These are phyloP conservation scores for Nesidiocoris tenuis DNA, from an alignment of 2,888 invertebrate species.

Conservation along the genomic window DNA sequence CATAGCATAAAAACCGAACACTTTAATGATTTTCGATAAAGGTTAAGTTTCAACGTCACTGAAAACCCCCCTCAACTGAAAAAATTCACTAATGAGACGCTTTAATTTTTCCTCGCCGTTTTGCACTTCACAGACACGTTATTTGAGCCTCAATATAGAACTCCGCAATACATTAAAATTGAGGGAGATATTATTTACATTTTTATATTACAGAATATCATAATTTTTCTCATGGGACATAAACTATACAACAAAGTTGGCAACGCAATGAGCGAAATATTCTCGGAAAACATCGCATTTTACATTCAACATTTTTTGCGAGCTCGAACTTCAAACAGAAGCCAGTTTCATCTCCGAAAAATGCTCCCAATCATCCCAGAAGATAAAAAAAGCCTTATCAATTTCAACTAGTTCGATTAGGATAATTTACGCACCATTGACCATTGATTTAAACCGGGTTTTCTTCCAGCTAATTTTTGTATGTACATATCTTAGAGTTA, in stretches of 20 bases:
- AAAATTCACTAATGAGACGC: too few relatives aligned
- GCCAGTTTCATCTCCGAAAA: too few relatives aligned
- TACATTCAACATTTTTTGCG: not conserved
- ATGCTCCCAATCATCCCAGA: too few relatives aligned
- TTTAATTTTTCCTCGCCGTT: too few relatives aligned
- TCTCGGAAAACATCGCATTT: not conserved
- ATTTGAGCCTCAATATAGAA: too few relatives aligned
- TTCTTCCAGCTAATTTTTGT: not conserved
- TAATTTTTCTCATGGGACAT: slow-evolving; percentile 17
- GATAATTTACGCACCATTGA: not conserved
- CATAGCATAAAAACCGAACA: too few relatives aligned
- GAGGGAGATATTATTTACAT: slow-evolving; percentile 17
- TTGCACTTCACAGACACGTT: too few relatives aligned
- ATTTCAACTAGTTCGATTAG: not conserved
- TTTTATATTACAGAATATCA: slow-evolving; percentile 14
- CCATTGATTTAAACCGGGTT: not conserved
- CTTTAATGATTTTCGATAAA: too few relatives aligned
- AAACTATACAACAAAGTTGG: slow-evolving; percentile 41
- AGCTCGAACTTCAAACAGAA: not conserved
- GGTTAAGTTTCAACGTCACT: too few relatives aligned
- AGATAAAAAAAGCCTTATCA: not conserved
- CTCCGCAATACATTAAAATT: not conserved
- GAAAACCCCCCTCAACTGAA: too few relatives aligned
- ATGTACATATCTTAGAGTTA: not conserved
- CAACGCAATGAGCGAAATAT: slow-evolving; percentile 38